Evolutionary conservation across 2,797 vertebrate genomes (phyloP).

Genomic region (Amazonetta brasiliensis): DNA sequence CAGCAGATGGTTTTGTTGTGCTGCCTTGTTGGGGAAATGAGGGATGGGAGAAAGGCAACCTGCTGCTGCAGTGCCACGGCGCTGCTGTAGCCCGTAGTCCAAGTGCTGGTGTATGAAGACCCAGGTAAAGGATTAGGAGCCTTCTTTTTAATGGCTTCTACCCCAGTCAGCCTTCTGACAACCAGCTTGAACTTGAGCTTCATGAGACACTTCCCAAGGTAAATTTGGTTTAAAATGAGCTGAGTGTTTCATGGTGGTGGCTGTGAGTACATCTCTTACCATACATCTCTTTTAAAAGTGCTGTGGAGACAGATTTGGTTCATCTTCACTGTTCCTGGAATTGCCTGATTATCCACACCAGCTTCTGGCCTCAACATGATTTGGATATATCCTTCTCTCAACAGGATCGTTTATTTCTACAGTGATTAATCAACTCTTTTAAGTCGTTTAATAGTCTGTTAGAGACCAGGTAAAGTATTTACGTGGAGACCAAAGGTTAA

Average conservation of each 20-base stretch:
- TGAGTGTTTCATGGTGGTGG: neutral
- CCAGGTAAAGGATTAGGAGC: neutral
- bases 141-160: neutral
- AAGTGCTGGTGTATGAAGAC: neutral
- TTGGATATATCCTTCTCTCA: neutral
- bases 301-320: neutral
- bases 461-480: neutral
- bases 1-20: neutral
- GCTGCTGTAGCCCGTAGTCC: neutral
- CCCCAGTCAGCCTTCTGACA: neutral
- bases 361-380: neutral
- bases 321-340: neutral
- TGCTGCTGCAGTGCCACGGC: neutral
- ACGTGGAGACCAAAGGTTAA: neutral
- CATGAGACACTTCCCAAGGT: neutral
- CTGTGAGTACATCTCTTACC: neutral
- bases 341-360: neutral
- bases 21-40: neutral
- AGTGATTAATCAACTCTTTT: neutral
- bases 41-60: neutral
- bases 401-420: neutral
- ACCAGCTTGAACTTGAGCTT: neutral
- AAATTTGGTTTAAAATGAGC: neutral
- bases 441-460: neutral
- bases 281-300: neutral